These are phyloP conservation scores for Drosophila murphyi DNA, from an alignment of 1,140 invertebrate species.

Conservation along the genomic window DNA sequence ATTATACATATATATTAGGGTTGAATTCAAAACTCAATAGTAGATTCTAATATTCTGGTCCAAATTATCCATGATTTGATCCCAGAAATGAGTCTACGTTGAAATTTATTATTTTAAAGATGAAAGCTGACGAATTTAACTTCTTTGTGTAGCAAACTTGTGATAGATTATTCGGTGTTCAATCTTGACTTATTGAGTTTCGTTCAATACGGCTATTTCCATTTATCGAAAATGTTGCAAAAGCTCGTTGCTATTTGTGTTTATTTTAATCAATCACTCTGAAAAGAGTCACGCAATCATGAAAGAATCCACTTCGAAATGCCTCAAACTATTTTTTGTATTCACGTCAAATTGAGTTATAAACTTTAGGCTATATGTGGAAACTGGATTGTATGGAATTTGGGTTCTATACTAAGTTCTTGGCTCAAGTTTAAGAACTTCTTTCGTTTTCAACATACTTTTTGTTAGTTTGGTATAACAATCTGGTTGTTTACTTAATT, in stretches of 20 bases:
- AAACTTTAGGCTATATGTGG: not conserved
- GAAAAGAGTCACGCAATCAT: not conserved
- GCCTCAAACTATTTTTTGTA: not conserved
- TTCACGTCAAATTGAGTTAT: not conserved
- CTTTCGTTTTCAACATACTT: not conserved
- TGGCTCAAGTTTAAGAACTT: not conserved
- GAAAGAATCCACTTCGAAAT: not conserved
- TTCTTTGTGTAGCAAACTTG: no score
- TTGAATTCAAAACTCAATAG: no score
- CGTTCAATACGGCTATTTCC: not conserved
- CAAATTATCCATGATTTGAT: no score
- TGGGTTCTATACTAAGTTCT: no score
- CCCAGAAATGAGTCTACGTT: no score
- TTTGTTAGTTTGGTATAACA: not conserved
- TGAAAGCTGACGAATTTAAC: no score
- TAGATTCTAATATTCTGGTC: no score
- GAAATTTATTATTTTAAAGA: no score
- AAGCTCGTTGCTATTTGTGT: not conserved
- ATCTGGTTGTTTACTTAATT: conserved; percentile 28
- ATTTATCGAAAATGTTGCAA: not conserved
- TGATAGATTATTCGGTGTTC: no score
- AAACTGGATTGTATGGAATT: no score
- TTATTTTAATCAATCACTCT: conserved; percentile 2
- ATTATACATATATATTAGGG: no score
- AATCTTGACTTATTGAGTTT: no score